Conservation (phyloP, 2,797 vertebrate species). For the Callimico goeldii region DNA sequence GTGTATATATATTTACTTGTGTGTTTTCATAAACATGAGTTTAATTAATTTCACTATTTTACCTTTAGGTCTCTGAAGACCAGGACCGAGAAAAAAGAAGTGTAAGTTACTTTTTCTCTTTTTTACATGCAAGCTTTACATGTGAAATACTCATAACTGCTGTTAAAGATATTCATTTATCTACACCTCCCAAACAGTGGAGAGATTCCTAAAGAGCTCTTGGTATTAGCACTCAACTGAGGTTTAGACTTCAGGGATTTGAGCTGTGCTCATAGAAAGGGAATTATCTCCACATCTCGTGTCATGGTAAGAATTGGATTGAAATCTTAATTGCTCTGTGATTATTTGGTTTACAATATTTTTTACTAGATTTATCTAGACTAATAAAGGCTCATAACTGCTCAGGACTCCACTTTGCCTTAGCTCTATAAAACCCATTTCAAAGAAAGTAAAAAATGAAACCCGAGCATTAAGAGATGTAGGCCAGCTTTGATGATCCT, state of each 20-base stretch:
- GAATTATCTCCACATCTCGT: not conserved
- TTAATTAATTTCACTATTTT: conserved; percentile 31
- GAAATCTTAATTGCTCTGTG: not conserved
- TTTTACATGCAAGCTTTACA: not conserved
- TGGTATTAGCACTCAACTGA: not conserved
- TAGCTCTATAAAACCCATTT: not conserved
- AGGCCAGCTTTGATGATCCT: not conserved
- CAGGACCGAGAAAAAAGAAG: conserved; percentile 49
- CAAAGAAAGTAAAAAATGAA: not conserved
- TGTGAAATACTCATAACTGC: not conserved
- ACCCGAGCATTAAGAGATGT: not conserved
- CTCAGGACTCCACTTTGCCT: not conserved
- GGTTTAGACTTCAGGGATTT: not conserved
- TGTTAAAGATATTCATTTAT: not conserved
- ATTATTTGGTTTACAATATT: not conserved
- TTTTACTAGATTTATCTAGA: not conserved
- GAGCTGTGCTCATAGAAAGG: not conserved
- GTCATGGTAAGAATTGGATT: not conserved
- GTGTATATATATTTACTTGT: not conserved
- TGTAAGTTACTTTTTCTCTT: conserved; percentile 56
- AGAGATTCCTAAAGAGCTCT: not conserved
- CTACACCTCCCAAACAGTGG: not conserved
- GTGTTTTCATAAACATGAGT: not conserved
- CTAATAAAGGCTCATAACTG: not conserved
- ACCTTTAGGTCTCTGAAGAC: conserved; percentile 38